Conservation (phyloP, 2,888 invertebrate genomes). For the Congeria kusceri region DNA sequence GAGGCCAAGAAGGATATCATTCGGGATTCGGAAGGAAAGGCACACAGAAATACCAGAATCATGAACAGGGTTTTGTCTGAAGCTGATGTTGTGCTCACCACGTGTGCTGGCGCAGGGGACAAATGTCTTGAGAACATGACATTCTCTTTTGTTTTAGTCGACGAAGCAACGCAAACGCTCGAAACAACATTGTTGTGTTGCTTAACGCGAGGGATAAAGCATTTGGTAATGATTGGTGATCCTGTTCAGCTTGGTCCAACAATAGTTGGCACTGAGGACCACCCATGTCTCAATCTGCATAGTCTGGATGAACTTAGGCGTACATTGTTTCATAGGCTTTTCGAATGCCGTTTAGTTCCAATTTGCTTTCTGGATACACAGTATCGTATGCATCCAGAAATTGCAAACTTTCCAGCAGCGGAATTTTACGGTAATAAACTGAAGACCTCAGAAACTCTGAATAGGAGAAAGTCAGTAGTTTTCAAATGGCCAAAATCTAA, state of each 20-base stretch:
- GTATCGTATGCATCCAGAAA: conserved; percentile 53
- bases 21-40: conserved; percentile 29
- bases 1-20: conserved; percentile 32
- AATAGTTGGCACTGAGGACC: not conserved
- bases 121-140: conserved; percentile 3
- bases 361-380: conserved; percentile 36
- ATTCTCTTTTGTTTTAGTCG: conserved; percentile 58
- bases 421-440: conserved; percentile 50
- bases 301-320: conserved; percentile 10
- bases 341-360: not conserved
- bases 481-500: conserved; percentile 50
- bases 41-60: conserved; percentile 33
- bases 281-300: conserved; percentile 8
- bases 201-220: conserved; percentile 44
- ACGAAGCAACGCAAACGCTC: conserved; percentile 55
- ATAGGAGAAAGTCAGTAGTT: conserved; percentile 12
- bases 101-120: conserved; percentile 56
- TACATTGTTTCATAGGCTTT: conserved; percentile 53
- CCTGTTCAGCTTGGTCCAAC: conserved; percentile 51
- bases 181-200: conserved; percentile 55
- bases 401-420: conserved; percentile 51
- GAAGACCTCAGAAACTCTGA: conserved; percentile 10
- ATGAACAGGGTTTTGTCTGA: conserved; percentile 33
- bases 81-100: conserved; percentile 42
- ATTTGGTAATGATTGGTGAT: conserved; percentile 59